Percentiles rank a stretch among this genome's conserved stretches.
Conservation (phyloP, 2,888 invertebrate genomes). For the Andrena bicolor region DNA sequence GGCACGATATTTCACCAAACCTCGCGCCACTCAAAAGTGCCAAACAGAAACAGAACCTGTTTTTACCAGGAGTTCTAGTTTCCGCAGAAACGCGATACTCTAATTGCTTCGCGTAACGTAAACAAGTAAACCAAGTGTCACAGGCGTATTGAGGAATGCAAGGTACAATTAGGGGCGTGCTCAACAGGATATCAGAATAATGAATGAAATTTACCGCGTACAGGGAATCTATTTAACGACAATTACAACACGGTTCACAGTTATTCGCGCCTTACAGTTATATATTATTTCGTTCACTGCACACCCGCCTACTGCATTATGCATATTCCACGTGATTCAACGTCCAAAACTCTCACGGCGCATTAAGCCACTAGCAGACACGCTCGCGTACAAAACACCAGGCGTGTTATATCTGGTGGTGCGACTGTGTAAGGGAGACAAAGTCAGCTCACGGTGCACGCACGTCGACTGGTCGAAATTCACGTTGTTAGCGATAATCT, state of each 20-base stretch:
- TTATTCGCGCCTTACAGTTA: constrained; percentile 31
- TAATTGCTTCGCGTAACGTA: neutral
- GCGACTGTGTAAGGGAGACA: constrained; percentile 11
- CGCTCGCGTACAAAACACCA: constrained; percentile 1
- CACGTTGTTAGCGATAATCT: constrained; percentile 37
- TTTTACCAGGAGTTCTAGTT: neutral
- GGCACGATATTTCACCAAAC: too few relatives aligned
- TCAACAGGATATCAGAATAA: neutral
- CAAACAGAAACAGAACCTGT: too few relatives aligned
- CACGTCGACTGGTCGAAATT: constrained; percentile 29
- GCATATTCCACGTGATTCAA: constrained; percentile 27
- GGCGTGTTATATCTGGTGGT: too few relatives aligned
- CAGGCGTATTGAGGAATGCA: neutral
- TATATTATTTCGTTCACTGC: constrained; percentile 27
- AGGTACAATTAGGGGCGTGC: constrained; percentile 9
- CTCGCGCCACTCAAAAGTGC: too few relatives aligned
- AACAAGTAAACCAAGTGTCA: neutral
- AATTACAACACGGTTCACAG: constrained; percentile 23
- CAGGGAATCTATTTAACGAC: constrained; percentile 1
- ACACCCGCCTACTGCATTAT: constrained; percentile 33
- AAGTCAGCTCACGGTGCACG: constrained; percentile 30
- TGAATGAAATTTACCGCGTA: neutral
- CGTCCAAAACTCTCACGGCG: constrained; percentile 26
- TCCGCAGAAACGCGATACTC: neutral
- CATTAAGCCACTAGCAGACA: constrained; percentile 21